A percentile compares a stretch with the other conserved stretches of the same genome.
phyloP scores from a whole-genome alignment of 2,888 invertebrate species.

The Junonia oenone region DNA sequence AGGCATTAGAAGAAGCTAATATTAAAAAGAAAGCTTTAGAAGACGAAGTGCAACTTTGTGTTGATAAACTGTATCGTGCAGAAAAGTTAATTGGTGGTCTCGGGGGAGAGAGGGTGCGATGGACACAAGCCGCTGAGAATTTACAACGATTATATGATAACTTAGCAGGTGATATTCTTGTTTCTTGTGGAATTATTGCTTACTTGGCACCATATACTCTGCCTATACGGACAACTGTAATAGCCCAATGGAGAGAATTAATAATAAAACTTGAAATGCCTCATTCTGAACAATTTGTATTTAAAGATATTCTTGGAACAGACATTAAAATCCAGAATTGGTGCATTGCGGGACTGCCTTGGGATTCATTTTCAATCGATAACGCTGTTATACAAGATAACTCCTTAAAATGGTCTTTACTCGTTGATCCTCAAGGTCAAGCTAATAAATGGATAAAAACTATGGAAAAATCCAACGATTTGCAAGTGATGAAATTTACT shows the following conservation, averaged over 20 bases:
- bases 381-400: conserved; percentile 91
- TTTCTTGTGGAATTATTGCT: conserved; percentile 93
- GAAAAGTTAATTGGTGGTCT: conserved; percentile 92
- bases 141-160: conserved; percentile 88
- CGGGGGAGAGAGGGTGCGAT: conserved; percentile 92
- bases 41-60: conserved; percentile 88
- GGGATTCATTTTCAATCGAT: conserved; percentile 90
- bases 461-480: conserved; percentile 86
- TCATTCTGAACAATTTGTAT: conserved; percentile 85
- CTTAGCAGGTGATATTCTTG: conserved; percentile 92
- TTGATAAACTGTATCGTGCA: conserved; percentile 90
- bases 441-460: conserved; percentile 92
- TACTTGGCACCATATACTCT: conserved; percentile 93
- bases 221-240: conserved; percentile 79
- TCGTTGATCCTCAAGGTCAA: conserved; percentile 92
- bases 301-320: conserved; percentile 87
- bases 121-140: conserved; percentile 87
- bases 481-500: conserved; percentile 86
- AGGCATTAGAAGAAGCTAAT: conserved; percentile 83
- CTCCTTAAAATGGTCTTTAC: conserved; percentile 87
- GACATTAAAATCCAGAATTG: conserved; percentile 93
- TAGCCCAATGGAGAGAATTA: conserved; percentile 86
- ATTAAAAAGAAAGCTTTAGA: conserved; percentile 84
- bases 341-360: conserved; percentile 89
- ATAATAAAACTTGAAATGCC: conserved; percentile 86